phyloP scores from a whole-genome alignment of 2,888 invertebrate genomes.

The Lutraria lutraria region DNA sequence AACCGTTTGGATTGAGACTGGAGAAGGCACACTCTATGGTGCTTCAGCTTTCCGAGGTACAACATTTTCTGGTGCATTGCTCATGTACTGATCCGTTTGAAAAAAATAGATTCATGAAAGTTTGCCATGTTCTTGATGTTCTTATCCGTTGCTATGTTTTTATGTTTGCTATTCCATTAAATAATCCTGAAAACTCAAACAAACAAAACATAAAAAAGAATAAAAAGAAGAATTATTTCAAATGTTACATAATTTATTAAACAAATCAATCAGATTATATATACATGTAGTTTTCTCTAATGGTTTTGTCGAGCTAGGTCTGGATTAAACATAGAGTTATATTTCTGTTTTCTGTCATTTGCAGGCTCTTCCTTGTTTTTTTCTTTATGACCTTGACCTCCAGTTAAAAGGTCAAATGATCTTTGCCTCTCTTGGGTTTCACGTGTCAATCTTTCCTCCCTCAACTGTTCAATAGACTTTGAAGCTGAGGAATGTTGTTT shows the following conservation, averaged over 20 bases:
- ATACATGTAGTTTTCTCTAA: too few relatives aligned
- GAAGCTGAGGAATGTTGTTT: constrained; percentile 67
- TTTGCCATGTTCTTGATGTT: too few relatives aligned
- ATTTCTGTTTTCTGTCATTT: constrained; percentile 91
- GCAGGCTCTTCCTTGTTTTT: constrained; percentile 61
- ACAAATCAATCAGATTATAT: too few relatives aligned
- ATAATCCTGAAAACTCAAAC: too few relatives aligned
- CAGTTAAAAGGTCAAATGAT: constrained; percentile 91
- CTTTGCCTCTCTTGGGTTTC: constrained; percentile 93
- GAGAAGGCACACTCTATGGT: constrained; percentile 19
- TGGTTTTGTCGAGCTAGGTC: constrained; percentile 85
- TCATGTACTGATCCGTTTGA: background rate
- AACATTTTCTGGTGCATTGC: background rate
- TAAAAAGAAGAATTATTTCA: too few relatives aligned
- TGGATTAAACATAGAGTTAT: constrained; percentile 99
- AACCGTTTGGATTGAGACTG: constrained; percentile 22
- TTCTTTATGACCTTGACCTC: constrained; percentile 88
- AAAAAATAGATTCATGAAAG: background rate
- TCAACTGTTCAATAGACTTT: constrained; percentile 90
- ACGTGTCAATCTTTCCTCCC: constrained; percentile 93
- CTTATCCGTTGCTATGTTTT: too few relatives aligned
- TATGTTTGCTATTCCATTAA: too few relatives aligned
- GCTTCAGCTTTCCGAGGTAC: background rate
- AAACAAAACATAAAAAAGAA: too few relatives aligned
- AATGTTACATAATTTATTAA: too few relatives aligned